phyloP scores from a whole-genome alignment of 2,797 vertebrate species.

The Fistularia commersonii region DNA sequence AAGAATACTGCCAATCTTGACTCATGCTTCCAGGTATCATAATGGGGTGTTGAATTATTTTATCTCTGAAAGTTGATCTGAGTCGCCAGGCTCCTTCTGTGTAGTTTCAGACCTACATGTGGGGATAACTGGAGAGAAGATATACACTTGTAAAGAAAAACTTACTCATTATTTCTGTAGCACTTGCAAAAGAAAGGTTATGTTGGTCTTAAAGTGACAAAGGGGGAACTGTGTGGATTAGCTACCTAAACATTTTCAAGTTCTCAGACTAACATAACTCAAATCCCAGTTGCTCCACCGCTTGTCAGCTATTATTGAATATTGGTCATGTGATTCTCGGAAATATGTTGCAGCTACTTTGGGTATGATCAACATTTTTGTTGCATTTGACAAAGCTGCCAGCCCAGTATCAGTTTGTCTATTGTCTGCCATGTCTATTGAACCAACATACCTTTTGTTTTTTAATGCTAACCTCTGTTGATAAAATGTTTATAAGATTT shows the following conservation, averaged over 20 bases:
- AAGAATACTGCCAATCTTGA: conserved; percentile 52
- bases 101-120: conserved; percentile 29
- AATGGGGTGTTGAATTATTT: conserved; percentile 37
- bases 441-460: conserved; percentile 90
- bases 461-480: conserved; percentile 99
- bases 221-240: conserved; percentile 12
- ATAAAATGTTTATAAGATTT: conserved; percentile 99
- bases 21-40: conserved; percentile 49
- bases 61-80: conserved; percentile 44
- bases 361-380: conserved; percentile 65
- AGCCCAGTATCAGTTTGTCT: conserved; percentile 80
- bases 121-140: conserved; percentile 20
- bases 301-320: conserved; percentile 51
- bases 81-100: conserved; percentile 33
- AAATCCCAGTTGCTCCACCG: conserved; percentile 43
- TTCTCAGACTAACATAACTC: conserved; percentile 22
- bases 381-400: conserved; percentile 77
- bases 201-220: conserved; percentile 28
- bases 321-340: conserved; percentile 51
- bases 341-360: conserved; percentile 64
- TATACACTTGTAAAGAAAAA: conserved; percentile 4
- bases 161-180: conserved; percentile 45
- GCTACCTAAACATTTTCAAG: conserved; percentile 26
- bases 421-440: conserved; percentile 75
- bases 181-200: conserved; percentile 46